phyloP scores from a whole-genome alignment of 2,888 invertebrate genomes.

The Aplocera efformata region DNA sequence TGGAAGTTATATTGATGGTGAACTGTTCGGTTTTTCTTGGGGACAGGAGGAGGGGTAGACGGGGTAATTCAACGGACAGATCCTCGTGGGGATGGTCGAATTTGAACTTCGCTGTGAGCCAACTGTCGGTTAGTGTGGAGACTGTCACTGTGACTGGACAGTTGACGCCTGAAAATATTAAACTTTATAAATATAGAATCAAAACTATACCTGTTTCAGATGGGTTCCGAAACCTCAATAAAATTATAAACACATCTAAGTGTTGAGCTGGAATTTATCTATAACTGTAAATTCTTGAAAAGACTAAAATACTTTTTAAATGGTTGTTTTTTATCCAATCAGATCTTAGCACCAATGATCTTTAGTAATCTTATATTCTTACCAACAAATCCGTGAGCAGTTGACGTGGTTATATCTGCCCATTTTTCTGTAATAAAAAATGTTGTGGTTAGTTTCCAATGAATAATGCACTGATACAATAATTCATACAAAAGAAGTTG shows the following conservation, averaged over 20 bases:
- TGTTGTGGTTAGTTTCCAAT: background rate
- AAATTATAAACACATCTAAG: too few relatives aligned
- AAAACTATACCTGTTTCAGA: too few relatives aligned
- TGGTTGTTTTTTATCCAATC: too few relatives aligned
- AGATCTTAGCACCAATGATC: background rate
- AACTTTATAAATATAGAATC: too few relatives aligned
- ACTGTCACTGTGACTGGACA: slow-evolving; percentile 48
- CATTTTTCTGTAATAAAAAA: slow-evolving; percentile 56
- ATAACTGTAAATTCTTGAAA: too few relatives aligned
- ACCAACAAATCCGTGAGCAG: slow-evolving; percentile 65
- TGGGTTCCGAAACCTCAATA: too few relatives aligned
- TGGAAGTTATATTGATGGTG: slow-evolving; percentile 54
- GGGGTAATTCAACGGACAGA: slow-evolving; percentile 57
- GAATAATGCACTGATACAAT: background rate
- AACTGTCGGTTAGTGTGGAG: slow-evolving; percentile 57
- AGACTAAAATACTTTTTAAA: too few relatives aligned
- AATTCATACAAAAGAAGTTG: background rate
- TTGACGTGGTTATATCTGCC: slow-evolving; percentile 51
- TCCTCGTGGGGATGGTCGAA: slow-evolving; percentile 49
- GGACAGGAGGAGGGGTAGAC: slow-evolving; percentile 56
- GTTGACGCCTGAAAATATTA: slow-evolving; percentile 51
- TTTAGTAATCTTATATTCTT: slow-evolving; percentile 31
- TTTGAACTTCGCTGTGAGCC: slow-evolving; percentile 61
- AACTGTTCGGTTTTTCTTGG: slow-evolving; percentile 61
- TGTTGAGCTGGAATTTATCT: too few relatives aligned